Conservation (phyloP, 2,797 vertebrate species). For the Oreonectes daqikongensis region DNA sequence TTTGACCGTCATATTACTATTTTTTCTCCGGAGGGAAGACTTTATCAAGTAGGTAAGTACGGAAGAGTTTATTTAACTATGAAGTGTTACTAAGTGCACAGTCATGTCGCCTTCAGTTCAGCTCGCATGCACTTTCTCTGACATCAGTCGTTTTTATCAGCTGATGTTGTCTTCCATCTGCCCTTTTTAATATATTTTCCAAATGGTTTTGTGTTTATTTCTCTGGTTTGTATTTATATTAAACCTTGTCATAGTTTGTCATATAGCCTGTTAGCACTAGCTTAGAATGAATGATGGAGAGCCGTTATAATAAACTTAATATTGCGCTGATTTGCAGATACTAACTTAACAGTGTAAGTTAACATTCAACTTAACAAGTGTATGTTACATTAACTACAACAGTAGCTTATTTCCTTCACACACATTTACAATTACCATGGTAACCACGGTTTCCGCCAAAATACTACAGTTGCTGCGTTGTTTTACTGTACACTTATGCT, state of each 20-base stretch:
- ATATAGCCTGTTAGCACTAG: not conserved
- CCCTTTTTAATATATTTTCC: not conserved
- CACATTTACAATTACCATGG: no score
- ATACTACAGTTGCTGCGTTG: not conserved
- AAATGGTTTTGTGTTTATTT: not conserved
- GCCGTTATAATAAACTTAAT: no score
- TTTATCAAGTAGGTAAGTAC: slow-evolving; percentile 93
- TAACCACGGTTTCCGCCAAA: not conserved
- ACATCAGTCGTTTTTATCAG: not conserved
- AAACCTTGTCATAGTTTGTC: not conserved
- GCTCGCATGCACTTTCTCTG: slow-evolving; percentile 7
- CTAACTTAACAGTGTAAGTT: no score
- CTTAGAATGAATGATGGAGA: not conserved
- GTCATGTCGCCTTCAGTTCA: slow-evolving; percentile 63
- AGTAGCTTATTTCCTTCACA: not conserved
- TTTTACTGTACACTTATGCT: not conserved
- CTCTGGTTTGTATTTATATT: not conserved
- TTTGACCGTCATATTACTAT: slow-evolving; percentile 90
- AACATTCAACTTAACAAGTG: no score
- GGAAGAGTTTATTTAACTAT: slow-evolving; percentile 16
- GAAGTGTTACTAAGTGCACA: slow-evolving; percentile 61
- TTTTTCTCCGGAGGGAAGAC: slow-evolving; percentile 86
- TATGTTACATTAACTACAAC: no score
- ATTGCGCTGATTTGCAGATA: no score
- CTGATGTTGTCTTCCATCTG: not conserved